Evolutionary conservation across 2,888 invertebrate species (phyloP), one percentile per base, ranked within the genome.

Genomic region (Caenorhabditis uteleia): DNA sequence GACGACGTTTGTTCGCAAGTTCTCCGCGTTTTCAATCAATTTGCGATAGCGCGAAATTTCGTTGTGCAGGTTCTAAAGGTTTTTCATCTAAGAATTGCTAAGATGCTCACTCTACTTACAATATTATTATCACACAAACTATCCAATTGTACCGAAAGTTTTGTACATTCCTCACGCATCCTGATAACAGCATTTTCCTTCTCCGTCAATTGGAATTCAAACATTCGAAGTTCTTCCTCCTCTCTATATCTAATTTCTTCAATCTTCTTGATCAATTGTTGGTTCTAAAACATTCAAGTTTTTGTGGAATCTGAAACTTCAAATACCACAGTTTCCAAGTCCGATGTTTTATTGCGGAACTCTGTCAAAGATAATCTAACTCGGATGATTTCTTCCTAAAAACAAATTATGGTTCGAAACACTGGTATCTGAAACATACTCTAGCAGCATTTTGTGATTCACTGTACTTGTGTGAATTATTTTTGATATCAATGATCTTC

Each of bases 101-200:
- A 18, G 10, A 25, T n/a, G 26, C 2, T 25, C 10, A 31, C 12
- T 16, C n/a, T 10, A 43, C 49, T 56, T 16, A 64, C 62, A 16
- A 53, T 53, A 16, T 64, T 51, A 12, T 64, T 64, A 12, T 64
- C 62, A 14, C 53, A 57, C 1, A 64, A 46, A 21, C 38, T 54
- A n/a, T 64, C 58, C 2, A 64, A 38, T 26, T 64, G 40, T 18
- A 58, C 54, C 4, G 57, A 49, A 12, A 57, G 33, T 44, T 49
- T 54, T 14, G 57, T 64, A 36, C 57, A 64, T 40, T 57, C 49
- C 4, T 56, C 64, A 36, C 58, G 50, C 58, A 57, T 64, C 31
- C 49, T 58, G 3, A 43, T 34, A 0, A 58, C 49, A 8, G 49
- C 49, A 20, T 43, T 51, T 38, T 64, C 64, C 21, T 54, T 58